A percentile compares a stretch with the other conserved stretches of the same genome.
These are phyloP conservation scores for Psilopsiagon aurifrons DNA, from an alignment of 2,113 vertebrate genomes.

Conservation along the genomic window DNA sequence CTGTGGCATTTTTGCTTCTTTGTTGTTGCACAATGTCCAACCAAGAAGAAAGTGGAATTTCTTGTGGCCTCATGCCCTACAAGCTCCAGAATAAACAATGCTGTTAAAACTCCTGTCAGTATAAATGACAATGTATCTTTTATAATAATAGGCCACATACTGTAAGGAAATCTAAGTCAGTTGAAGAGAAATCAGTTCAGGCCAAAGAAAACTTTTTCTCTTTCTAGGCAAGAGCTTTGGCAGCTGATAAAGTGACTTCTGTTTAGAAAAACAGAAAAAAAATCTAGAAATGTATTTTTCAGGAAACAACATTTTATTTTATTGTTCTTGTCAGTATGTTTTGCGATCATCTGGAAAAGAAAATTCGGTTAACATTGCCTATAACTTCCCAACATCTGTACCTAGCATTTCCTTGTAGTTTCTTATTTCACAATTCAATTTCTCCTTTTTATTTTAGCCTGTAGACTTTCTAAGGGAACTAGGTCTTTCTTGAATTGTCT, in stretches of 20 bases:
- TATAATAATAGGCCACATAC: not conserved
- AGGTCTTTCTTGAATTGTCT: not conserved
- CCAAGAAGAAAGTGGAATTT: not conserved
- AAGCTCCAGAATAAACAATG: not conserved
- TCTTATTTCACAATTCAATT: not conserved
- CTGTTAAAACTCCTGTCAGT: not conserved
- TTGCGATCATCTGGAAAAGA: not conserved
- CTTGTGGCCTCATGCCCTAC: fast-evolving
- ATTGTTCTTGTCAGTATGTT: not conserved
- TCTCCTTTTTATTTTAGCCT: not conserved
- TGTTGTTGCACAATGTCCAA: not conserved
- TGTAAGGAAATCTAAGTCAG: not conserved
- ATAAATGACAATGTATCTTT: not conserved
- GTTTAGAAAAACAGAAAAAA: not conserved
- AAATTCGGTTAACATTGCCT: not conserved
- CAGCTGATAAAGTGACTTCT: not conserved
- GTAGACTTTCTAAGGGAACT: not conserved
- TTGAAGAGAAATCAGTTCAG: not conserved
- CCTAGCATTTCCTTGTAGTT: not conserved
- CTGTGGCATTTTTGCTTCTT: not conserved
- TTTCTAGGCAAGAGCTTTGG: not conserved
- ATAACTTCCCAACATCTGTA: not conserved
- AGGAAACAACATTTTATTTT: not conserved
- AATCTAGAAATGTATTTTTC: not conserved
- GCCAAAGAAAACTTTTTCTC: not conserved